These are phyloP conservation scores for Drosophila obscura DNA, from an alignment of 1,140 invertebrate genomes.

Conservation along the genomic window DNA sequence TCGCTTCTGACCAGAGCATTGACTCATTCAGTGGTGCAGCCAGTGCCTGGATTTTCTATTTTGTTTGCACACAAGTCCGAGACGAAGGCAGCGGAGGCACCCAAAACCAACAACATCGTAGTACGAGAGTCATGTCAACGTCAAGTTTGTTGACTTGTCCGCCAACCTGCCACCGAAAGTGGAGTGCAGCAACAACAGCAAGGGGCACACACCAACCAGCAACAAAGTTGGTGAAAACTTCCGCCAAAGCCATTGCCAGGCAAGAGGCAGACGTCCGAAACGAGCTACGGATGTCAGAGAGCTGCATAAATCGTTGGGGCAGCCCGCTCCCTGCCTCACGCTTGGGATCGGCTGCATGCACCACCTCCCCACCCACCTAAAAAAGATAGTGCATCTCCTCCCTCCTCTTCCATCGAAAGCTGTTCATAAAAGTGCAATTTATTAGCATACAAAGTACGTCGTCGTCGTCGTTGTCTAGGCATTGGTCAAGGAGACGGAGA, in stretches of 20 bases:
- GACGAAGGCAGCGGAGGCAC: conserved; percentile 23
- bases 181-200: conserved; percentile 45
- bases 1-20: conserved; percentile 42
- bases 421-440: conserved; percentile 80
- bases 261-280: conserved; percentile 55
- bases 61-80: conserved; percentile 48
- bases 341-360: background rate
- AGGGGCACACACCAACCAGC: conserved; percentile 29
- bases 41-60: conserved; percentile 44
- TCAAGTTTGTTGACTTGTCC: conserved; percentile 79
- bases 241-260: conserved; percentile 46
- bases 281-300: conserved; percentile 70
- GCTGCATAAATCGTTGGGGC: conserved; percentile 74
- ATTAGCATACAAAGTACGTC: conserved; percentile 75
- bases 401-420: conserved; percentile 35
- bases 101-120: conserved; percentile 42
- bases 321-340: conserved; percentile 30
- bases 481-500: too few species aligned
- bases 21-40: conserved; percentile 49
- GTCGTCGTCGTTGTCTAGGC: background rate
- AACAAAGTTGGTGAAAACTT: conserved; percentile 59
- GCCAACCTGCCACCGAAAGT: conserved; percentile 63
- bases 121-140: conserved; percentile 55
- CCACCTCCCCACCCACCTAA: conserved; percentile 27
- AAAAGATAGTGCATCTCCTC: conserved; percentile 15